phyloP scores from a whole-genome alignment of 2,888 invertebrate species.

The Papilio gigon region DNA sequence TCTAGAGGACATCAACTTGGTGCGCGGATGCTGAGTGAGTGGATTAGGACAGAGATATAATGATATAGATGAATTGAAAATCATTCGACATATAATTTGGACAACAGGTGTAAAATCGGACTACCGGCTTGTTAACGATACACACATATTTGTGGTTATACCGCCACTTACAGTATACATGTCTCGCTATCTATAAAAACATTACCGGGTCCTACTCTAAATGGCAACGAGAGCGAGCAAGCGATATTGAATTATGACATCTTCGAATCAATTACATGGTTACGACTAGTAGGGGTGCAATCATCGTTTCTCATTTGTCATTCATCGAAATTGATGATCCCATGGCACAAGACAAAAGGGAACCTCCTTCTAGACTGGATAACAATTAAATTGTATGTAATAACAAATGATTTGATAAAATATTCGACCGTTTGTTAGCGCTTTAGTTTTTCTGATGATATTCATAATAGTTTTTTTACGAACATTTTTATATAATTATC shows the following conservation, averaged over 20 bases:
- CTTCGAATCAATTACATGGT: conserved; percentile 69
- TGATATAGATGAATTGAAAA: background rate
- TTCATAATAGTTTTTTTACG: no score
- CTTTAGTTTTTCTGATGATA: no score
- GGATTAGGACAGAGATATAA: no score
- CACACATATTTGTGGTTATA: background rate
- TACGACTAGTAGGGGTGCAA: conserved; percentile 67
- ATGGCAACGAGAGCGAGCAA: conserved; percentile 41
- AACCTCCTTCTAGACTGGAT: background rate
- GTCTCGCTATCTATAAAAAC: conserved; percentile 3
- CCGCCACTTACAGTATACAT: conserved; percentile 2
- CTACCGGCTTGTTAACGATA: background rate
- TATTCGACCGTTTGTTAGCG: no score
- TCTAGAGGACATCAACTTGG: no score
- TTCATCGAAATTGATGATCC: conserved; percentile 71
- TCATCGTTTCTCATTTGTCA: conserved; percentile 79
- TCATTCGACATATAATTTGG: background rate
- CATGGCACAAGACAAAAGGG: conserved; percentile 50
- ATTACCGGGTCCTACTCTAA: conserved; percentile 2
- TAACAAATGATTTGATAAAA: no score
- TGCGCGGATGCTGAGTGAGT: no score
- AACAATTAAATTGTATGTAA: background rate
- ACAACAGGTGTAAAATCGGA: background rate
- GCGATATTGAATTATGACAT: conserved; percentile 56
- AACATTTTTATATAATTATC: no score